Conservation (phyloP, 2,113 vertebrate genomes). For the Aepyceros melampus region DNA sequence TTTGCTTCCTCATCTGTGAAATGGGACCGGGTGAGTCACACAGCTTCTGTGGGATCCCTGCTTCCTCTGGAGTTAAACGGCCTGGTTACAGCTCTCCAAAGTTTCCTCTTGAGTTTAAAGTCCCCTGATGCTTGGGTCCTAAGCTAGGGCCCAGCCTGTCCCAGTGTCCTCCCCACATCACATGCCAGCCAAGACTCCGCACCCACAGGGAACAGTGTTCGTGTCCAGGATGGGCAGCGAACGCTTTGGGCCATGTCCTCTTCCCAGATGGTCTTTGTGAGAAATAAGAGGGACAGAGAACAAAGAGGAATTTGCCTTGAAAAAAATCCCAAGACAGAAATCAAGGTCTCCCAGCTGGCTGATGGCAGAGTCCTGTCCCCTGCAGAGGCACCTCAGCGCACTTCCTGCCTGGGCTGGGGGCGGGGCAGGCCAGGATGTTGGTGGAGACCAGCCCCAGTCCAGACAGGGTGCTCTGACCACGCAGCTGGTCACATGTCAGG, state of each 20-base stretch:
- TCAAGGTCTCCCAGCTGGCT: background rate
- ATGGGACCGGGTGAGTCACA: background rate
- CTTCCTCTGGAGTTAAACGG: background rate
- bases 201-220: background rate
- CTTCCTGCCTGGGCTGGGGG: background rate
- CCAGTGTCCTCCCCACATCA: background rate
- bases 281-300: background rate
- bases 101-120: background rate
- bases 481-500: background rate
- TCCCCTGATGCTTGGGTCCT: background rate
- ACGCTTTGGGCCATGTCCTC: background rate
- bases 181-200: background rate
- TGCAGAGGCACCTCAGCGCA: background rate
- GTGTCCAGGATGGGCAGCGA: background rate
- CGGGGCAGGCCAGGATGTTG: background rate
- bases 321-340: background rate
- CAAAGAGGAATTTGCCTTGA: background rate
- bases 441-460: background rate
- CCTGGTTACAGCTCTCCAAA: background rate
- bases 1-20: background rate
- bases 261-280: background rate
- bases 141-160: background rate
- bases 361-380: background rate
- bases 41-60: background rate
- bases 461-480: background rate